Evolutionary conservation across 1,140 invertebrate species (phyloP).

Genomic region (Chrysomallon squamiferum): DNA sequence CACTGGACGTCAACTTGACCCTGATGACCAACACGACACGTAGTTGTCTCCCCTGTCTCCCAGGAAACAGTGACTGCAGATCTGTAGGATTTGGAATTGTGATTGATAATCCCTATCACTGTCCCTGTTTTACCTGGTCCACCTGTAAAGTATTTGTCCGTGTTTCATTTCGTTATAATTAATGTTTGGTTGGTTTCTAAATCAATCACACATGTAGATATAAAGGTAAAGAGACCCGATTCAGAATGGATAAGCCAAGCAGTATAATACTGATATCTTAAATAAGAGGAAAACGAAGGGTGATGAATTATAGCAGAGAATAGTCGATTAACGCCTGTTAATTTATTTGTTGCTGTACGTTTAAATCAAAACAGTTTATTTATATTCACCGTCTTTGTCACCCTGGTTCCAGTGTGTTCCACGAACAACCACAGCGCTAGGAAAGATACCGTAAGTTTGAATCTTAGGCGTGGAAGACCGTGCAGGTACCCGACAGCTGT

Average conservation of each 20-base stretch:
- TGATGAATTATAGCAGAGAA: too few relatives aligned
- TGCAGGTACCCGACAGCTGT: constrained; percentile 1
- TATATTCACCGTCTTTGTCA: constrained; percentile 60
- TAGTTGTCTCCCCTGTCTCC: constrained; percentile 75
- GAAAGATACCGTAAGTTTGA: constrained; percentile 79
- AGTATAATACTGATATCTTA: too few relatives aligned
- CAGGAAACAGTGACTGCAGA: constrained; percentile 86
- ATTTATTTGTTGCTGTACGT: too few relatives aligned
- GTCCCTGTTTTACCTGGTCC: constrained; percentile 74
- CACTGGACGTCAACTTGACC: constrained; percentile 85
- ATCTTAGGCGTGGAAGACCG: constrained; percentile 21
- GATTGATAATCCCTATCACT: constrained; percentile 74
- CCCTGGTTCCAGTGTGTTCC: constrained; percentile 57
- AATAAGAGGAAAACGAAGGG: too few relatives aligned
- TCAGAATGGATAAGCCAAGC: too few relatives aligned
- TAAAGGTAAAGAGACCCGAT: too few relatives aligned
- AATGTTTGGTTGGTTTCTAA: too few relatives aligned
- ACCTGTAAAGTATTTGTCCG: constrained; percentile 53
- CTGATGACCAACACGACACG: constrained; percentile 79
- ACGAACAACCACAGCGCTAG: constrained; percentile 76
- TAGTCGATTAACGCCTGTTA: too few relatives aligned
- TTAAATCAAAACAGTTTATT: too few relatives aligned
- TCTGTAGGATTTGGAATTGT: constrained; percentile 46
- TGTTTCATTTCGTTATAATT: too few relatives aligned
- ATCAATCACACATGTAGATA: too few relatives aligned